Percentiles rank a stretch among this genome's conserved stretches.
phyloP scores from a whole-genome alignment of 1,140 invertebrate species.

The Drosophila oshimai region DNA sequence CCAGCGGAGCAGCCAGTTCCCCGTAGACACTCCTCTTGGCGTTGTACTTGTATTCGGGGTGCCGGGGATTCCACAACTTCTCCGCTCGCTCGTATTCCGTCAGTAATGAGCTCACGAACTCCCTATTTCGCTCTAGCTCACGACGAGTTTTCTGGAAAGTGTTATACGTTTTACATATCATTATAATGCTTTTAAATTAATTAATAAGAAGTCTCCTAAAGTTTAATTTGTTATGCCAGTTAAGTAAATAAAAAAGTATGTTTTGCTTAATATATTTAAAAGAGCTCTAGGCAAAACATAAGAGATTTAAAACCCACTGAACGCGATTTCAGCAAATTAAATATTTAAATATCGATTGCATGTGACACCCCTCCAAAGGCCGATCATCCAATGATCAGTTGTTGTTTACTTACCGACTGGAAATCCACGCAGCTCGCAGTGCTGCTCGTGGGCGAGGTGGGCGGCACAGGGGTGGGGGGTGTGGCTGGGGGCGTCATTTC shows the following conservation, averaged over 20 bases:
- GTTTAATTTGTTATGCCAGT: too few species aligned
- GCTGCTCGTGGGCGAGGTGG: constrained; percentile 62
- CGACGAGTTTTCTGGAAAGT: constrained; percentile 57
- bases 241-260: neutral
- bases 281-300: too few species aligned
- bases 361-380: too few species aligned
- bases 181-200: too few species aligned
- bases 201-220: too few species aligned
- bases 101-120: constrained; percentile 58
- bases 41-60: constrained; percentile 74
- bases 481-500: constrained; percentile 64
- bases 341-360: neutral
- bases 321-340: neutral
- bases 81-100: constrained; percentile 67
- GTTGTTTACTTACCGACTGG: constrained; percentile 43
- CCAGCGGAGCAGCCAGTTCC: constrained; percentile 59
- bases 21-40: constrained; percentile 63
- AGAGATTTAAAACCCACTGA: too few species aligned
- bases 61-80: constrained; percentile 76
- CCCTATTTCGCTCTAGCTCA: constrained; percentile 65
- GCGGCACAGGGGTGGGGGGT: constrained; percentile 50
- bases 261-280: too few species aligned
- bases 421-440: constrained; percentile 48
- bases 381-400: neutral
- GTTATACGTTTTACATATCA: too few species aligned